A percentile compares a stretch with the other conserved stretches of the same genome.
Conservation (phyloP, 2,888 invertebrate genomes). For the Dasypolia templi region DNA sequence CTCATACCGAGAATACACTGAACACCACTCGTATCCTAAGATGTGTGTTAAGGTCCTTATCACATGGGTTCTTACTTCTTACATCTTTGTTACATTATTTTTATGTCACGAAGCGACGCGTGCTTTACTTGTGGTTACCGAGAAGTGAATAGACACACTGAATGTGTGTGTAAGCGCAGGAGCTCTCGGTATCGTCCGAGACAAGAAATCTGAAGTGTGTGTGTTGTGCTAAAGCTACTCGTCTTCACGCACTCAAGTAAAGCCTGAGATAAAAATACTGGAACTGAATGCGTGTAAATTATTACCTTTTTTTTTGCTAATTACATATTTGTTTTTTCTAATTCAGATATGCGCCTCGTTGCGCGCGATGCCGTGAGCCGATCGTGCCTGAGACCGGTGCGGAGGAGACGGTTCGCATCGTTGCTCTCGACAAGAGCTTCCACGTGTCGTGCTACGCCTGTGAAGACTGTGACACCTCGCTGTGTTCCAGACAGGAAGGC, state of each 20-base stretch:
- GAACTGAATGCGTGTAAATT: background rate
- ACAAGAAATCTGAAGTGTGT: background rate
- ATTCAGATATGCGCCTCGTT: slow-evolving; percentile 96
- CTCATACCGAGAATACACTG: too few relatives aligned
- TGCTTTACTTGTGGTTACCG: background rate
- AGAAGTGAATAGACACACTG: background rate
- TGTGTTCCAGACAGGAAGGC: slow-evolving; percentile 98
- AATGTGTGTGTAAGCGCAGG: background rate
- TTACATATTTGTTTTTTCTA: background rate
- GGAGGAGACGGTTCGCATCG: slow-evolving; percentile 99
- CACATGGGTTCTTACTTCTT: background rate
- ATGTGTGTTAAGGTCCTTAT: background rate
- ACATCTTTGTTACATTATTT: background rate
- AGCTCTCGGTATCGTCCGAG: background rate
- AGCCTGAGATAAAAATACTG: background rate
- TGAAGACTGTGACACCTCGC: slow-evolving; percentile 97
- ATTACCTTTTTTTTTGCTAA: background rate
- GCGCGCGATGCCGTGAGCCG: slow-evolving; percentile 98
- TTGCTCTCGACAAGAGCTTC: slow-evolving; percentile 98
- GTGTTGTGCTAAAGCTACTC: background rate
- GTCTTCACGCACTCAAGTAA: background rate
- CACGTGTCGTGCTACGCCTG: slow-evolving; percentile 98
- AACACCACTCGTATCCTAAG: background rate
- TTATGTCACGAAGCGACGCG: background rate
- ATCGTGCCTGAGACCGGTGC: slow-evolving; percentile 99